phyloP scores from a whole-genome alignment of 2,113 vertebrate genomes.

The Triplophysa dalaica region DNA sequence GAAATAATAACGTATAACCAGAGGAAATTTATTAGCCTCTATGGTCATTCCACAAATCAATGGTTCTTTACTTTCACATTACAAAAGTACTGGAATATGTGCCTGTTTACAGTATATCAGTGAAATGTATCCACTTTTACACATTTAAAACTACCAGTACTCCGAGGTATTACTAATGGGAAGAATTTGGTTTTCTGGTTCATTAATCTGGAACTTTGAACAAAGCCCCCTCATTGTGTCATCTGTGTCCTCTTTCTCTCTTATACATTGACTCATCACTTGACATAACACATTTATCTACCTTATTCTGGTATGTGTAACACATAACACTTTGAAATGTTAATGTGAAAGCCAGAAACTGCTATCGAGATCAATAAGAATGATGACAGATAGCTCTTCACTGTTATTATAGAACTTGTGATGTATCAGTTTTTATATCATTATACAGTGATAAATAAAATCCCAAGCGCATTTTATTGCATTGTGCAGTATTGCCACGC shows the following conservation, averaged over 20 bases:
- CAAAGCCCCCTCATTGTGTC: constrained; percentile 34
- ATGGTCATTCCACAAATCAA: constrained; percentile 61
- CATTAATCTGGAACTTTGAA: constrained; percentile 51
- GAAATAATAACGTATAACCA: constrained; percentile 58
- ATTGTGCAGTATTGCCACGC: too few species aligned
- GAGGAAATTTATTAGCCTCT: constrained; percentile 53
- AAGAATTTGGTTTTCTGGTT: constrained; percentile 49
- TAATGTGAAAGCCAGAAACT: too few species aligned
- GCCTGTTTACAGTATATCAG: constrained; percentile 3
- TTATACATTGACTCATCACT: constrained; percentile 28
- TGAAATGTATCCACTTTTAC: constrained; percentile 20
- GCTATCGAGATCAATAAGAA: too few species aligned
- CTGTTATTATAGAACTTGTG: too few species aligned
- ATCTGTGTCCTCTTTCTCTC: background rate
- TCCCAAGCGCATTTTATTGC: too few species aligned
- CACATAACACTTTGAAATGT: constrained; percentile 22
- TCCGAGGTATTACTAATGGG: constrained; percentile 36
- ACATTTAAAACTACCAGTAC: constrained; percentile 39
- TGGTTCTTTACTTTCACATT: constrained; percentile 25
- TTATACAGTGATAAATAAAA: too few species aligned
- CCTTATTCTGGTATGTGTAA: constrained; percentile 41
- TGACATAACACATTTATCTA: constrained; percentile 12
- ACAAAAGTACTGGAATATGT: constrained; percentile 34
- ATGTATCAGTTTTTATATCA: too few species aligned
- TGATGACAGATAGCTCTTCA: too few species aligned